Evolutionary conservation across 2,888 invertebrate species (phyloP).

Genomic region (Drosophila mayaguana): DNA sequence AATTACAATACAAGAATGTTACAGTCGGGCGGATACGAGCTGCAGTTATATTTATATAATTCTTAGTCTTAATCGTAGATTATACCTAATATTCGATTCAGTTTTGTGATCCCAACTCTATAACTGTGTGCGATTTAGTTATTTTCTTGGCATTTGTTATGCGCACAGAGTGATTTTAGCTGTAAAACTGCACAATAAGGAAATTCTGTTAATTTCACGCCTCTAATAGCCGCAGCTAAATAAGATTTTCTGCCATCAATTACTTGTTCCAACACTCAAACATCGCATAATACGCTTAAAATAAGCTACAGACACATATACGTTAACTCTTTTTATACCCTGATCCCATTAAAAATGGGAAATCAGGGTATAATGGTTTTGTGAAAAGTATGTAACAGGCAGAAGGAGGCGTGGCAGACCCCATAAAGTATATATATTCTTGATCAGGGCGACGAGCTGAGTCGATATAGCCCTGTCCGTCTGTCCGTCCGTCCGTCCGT

Average conservation of each 20-base stretch:
- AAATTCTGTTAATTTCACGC: neutral
- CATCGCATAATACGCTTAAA: neutral
- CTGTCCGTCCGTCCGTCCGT: no score
- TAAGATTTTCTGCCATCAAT: neutral
- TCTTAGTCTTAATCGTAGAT: no score
- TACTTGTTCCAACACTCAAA: neutral
- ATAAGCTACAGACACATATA: neutral
- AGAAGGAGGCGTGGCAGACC: no score
- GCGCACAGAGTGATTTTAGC: neutral
- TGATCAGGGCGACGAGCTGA: no score
- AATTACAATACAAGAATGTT: neutral
- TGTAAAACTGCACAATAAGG: neutral
- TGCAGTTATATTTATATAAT: neutral
- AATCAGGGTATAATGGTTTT: no score
- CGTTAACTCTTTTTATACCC: no score
- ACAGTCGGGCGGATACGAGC: neutral
- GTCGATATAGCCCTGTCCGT: no score
- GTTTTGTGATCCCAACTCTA: neutral
- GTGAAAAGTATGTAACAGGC: no score
- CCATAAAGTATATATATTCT: no score
- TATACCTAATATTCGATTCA: neutral
- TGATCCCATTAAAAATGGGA: no score
- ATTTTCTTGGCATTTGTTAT: neutral
- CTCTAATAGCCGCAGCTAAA: neutral
- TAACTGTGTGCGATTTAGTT: neutral